A percentile compares a stretch with the other conserved stretches of the same genome.
phyloP scores from a whole-genome alignment of 1,140 invertebrate genomes.

The Philaenus spumarius region DNA sequence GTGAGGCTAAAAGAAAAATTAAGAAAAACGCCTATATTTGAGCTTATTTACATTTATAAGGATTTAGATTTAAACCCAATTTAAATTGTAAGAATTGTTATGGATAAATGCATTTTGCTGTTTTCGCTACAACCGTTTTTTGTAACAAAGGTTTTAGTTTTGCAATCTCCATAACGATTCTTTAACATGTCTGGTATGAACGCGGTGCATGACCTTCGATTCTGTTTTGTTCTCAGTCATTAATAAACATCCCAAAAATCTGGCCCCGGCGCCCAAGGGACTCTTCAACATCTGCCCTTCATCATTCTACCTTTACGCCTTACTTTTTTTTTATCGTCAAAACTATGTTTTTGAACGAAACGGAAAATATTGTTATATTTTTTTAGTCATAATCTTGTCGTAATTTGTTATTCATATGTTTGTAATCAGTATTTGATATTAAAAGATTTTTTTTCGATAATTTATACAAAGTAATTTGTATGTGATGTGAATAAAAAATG shows the following conservation, averaged over 20 bases:
- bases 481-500: conserved; percentile 5
- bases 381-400: conserved; percentile 10
- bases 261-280: too few species aligned
- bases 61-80: too few species aligned
- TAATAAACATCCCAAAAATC: neutral
- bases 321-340: conserved; percentile 2
- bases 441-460: neutral
- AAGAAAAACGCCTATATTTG: too few species aligned
- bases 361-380: conserved; percentile 10
- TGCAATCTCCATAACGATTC: neutral
- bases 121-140: too few species aligned
- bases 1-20: too few species aligned
- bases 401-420: conserved; percentile 9
- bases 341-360: conserved; percentile 6
- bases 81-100: too few species aligned
- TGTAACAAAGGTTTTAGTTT: too few species aligned
- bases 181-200: conserved; percentile 1
- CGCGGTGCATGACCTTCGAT: neutral
- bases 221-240: neutral
- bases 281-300: too few species aligned
- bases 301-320: too few species aligned
- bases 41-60: too few species aligned
- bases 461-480: conserved; percentile 8
- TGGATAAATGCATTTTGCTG: too few species aligned
- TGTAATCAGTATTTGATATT: neutral